Conservation (phyloP, 2,797 vertebrate genomes). For the Acanthurus lineatus region DNA sequence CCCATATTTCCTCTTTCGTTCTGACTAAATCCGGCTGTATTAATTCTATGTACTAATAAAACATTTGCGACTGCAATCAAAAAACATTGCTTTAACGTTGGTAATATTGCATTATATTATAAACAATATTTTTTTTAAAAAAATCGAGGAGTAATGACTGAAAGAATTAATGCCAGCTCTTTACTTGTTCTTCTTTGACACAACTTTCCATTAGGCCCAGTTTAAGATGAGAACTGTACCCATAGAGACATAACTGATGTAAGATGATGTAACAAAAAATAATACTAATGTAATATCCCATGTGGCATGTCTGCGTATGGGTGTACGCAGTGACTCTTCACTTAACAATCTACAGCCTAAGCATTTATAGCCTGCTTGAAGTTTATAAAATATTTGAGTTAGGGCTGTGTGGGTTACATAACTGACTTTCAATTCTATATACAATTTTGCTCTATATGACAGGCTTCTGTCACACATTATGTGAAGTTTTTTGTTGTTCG, state of each 20-base stretch:
- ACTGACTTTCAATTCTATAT: not conserved
- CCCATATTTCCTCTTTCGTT: not conserved
- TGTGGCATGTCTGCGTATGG: not conserved
- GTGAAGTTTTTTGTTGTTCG: no score
- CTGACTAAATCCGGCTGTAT: rapidly evolving
- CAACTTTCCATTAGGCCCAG: conserved; percentile 5
- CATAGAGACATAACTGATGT: conserved; percentile 63
- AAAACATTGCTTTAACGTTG: not conserved
- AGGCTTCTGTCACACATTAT: not conserved
- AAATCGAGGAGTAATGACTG: not conserved
- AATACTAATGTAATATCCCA: conserved; percentile 22
- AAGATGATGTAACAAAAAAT: conserved; percentile 71
- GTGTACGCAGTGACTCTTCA: not conserved
- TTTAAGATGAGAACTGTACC: not conserved
- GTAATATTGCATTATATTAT: not conserved
- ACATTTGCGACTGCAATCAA: not conserved
- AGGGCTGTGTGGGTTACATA: no score
- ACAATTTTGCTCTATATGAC: no score
- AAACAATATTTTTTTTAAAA: not conserved
- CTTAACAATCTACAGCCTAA: not conserved
- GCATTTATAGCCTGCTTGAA: not conserved
- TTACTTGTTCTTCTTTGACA: not conserved
- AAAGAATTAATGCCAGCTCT: not conserved
- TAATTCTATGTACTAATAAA: not conserved
- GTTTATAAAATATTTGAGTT: not conserved